phyloP scores from a whole-genome alignment of 2,888 invertebrate species.

The Melipona beecheii region DNA sequence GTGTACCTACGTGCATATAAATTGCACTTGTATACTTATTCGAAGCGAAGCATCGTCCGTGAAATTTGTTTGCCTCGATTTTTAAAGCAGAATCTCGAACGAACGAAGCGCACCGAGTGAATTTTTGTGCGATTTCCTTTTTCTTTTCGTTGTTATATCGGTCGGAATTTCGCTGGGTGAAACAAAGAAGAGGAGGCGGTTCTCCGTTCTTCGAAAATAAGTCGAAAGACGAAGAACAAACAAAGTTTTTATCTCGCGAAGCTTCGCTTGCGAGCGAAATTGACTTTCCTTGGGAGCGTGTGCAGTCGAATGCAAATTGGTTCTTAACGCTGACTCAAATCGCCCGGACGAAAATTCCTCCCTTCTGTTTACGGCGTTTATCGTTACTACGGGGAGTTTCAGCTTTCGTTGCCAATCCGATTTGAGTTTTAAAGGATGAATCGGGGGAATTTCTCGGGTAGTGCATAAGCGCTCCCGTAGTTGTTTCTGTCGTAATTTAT shows the following conservation, averaged over 20 bases:
- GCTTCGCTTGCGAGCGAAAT: neutral
- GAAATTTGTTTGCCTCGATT: neutral
- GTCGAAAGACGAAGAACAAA: neutral
- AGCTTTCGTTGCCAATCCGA: neutral
- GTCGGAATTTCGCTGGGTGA: neutral
- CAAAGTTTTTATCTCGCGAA: neutral
- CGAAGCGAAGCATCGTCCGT: no score
- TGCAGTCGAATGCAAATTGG: neutral
- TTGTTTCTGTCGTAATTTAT: no score
- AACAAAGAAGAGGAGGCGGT: neutral
- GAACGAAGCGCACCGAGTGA: neutral
- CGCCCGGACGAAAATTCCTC: neutral
- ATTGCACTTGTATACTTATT: neutral
- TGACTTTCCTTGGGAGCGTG: neutral
- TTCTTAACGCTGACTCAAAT: neutral
- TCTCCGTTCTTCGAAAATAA: conserved; percentile 7
- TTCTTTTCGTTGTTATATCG: neutral
- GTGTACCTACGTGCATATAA: no score
- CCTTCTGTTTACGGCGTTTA: neutral
- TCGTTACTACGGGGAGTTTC: no score
- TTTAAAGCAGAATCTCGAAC: neutral
- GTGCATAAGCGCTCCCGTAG: no score
- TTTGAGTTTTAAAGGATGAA: neutral
- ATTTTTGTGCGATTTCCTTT: neutral
- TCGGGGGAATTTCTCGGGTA: no score